Evolutionary conservation across 2,113 vertebrate species (phyloP), one percentile per base, ranked within the genome.

Genomic region (Tragelaphus scriptus): DNA sequence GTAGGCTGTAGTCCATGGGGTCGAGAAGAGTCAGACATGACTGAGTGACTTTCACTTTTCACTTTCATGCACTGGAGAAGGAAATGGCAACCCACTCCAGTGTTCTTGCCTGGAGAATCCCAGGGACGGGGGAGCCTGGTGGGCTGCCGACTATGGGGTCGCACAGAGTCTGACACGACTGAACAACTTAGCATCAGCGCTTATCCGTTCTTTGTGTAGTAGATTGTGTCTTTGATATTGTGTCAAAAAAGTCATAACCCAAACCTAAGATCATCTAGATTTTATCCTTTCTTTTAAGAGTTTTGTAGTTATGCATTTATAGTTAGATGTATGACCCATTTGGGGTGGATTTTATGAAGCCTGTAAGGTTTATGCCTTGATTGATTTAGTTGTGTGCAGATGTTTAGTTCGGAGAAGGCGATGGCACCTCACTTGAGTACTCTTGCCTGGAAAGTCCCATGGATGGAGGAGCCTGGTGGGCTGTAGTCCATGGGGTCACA

Each of bases 81-180:
- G 58, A 26, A 59, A 59, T 59, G 58, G 10, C 25, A 59, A 26
- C 11, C 0, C 58, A 2, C 58, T 59, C 58, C 58, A 28, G 58
- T 59, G 26, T 61, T 61, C 26, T 61, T 61, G 59, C 26, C 26
- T 61, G 59, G 12, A 61, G 26, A 61, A 61, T 61, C 28, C 59
- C 12, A 61, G 26, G 28, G 59, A 61, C 6, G 2, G 59, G 5
- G 26, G 26, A 61, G 59, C 59, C 59, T 30, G 59, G 59, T 30
- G 12, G 26, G 12, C 26, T 6, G 59, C 26, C 2, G 0, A 6
- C 26, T 61, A 1, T 61, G 59, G 26, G 23, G 59, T 61, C 0
- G 12, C 59, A 61, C 26, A 6, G 59, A 30, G 61, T 63, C 0
- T 0, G 61, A 63, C 28, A 30, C 1, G 0, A 61, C 26, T 61